Evolutionary conservation across 2,113 vertebrate genomes (phyloP), one percentile per base, ranked within the genome.

Genomic region (Pseudolaguvia tuberculata): DNA sequence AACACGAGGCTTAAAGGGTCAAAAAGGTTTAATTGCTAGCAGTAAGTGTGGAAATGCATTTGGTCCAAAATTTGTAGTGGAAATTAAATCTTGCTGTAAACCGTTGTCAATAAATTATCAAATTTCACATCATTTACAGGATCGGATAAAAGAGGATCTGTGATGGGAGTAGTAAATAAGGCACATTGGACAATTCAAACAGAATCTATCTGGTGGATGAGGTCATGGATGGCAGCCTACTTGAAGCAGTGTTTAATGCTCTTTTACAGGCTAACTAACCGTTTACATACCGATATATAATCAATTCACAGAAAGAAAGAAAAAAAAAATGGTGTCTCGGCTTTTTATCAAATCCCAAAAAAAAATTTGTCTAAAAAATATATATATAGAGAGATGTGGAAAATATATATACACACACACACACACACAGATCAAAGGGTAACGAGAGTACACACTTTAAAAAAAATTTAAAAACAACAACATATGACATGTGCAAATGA

Each of bases 31-130:
- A 85, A 83, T 85, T 65, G 57, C 70, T 31, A 50, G 42, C 52
- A 61, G 70, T 45, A 20, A 48, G 39, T 70, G 56, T 67, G 76
- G 51, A 62, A 80, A 50, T 25, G 78, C 31, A 67, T 31, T 67
- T 17, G 35, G 35, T 23, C 67, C n/a, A n/a, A 63, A 45, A 9
- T 56, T 48, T 50, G 55, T 50, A 69, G 12, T 10, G 78, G 67
- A 81, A 45, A 67, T 57, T 14, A 42, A 5, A 42, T 35, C 31
- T 68, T 12, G 52, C 27, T 75, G 48, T 58, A 52, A 8, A 42
- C 6, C 48, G n/a, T 47, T 67, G 57, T 76, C 78, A 86, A 86
- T 87, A 85, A 84, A 70, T 87, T 84, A 84, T 72, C 74, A 81
- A 67, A 70, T 73, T 73, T 56, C 29, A 17, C 59, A 73, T 50